Evolutionary conservation across 1,140 invertebrate species (phyloP).

Genomic region (Vanessa tameamea): DNA sequence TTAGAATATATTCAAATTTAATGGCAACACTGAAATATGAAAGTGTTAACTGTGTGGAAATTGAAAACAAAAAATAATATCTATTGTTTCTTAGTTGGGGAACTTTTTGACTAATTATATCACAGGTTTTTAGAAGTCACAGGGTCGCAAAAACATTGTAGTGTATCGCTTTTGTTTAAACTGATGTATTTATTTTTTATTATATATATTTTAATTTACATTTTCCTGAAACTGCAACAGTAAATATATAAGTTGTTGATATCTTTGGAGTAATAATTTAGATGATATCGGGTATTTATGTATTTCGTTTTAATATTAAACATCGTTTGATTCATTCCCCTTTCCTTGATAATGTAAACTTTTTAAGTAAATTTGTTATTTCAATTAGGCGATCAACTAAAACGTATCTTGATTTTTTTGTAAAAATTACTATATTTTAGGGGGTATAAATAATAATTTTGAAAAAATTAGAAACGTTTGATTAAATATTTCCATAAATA

Average conservation of each 20-base stretch:
- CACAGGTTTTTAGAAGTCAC: constrained; percentile 70
- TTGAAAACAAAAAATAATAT: not conserved
- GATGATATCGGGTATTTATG: not conserved
- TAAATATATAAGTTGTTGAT: not conserved
- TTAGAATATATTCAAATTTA: too few relatives aligned
- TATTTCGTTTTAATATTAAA: not conserved
- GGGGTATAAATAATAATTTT: not conserved
- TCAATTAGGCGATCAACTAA: constrained; percentile 7
- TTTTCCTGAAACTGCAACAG: not conserved
- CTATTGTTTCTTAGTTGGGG: constrained; percentile 56
- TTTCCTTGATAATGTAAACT: not conserved
- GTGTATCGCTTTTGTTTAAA: constrained; percentile 35
- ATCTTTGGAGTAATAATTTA: not conserved
- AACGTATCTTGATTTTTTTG: too few relatives aligned
- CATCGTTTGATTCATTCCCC: not conserved
- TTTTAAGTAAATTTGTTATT: constrained; percentile 1
- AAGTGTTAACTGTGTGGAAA: not conserved
- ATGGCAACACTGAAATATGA: too few relatives aligned
- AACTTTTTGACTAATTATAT: constrained; percentile 53
- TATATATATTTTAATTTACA: constrained; percentile 16
- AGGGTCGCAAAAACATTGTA: constrained; percentile 69
- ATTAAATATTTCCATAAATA: not conserved
- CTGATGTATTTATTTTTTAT: constrained; percentile 3
- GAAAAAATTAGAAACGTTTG: not conserved
- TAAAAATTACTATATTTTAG: too few relatives aligned